Base-by-base conservation (phyloP, 2,113 vertebrate genomes). In the Dromas ardeola region DNA sequence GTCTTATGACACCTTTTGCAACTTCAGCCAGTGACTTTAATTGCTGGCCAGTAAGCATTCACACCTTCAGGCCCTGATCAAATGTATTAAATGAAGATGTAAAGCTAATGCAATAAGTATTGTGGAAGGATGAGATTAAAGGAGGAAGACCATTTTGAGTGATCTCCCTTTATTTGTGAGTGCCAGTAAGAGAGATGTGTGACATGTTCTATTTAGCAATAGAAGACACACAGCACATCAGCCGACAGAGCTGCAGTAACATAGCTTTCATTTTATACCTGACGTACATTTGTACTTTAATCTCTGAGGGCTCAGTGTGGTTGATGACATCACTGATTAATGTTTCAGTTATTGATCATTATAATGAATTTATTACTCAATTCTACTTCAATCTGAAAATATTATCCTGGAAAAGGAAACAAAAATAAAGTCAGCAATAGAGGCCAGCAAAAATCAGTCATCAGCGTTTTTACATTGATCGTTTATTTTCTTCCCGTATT, bases 311-410 rank as follows among this genome's bases (percentile, higher is more conserved):
- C 93, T 89, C 93, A 55, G 47, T n/a, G 27, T 82, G 58, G 42
- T 84, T 87, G 8, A 58, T 56, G 47, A 81, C 43, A 50, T 38
- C 58, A 62, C 43, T 73, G 50, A 58, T 49, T 93, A 86, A 27
- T 66, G 47, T 90, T 65, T 88, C 96, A 86, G 72, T 70, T 94
- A 73, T 79, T 94, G 72, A 63, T n/a, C 43, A 32, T 87, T 91
- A 58, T 83, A 81, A 61, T 77, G 43, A 82, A 93, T 81, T 52
- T 67, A 42, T 69, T 72, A 58, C 21, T 76, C 45, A 38, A 2
- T 85, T 76, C 56, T 72, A 23, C 45, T 70, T 82, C 56, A 50
- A 13, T 53, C 73, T 88, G 83, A 90, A 97, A 95, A 36, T 32
- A 13, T 15, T 52, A 23, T 13, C 65, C 47, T 26, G 11, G 70